These are phyloP conservation scores for Podarcis muralis DNA, from an alignment of 2,113 vertebrate species.

Conservation along the genomic window DNA sequence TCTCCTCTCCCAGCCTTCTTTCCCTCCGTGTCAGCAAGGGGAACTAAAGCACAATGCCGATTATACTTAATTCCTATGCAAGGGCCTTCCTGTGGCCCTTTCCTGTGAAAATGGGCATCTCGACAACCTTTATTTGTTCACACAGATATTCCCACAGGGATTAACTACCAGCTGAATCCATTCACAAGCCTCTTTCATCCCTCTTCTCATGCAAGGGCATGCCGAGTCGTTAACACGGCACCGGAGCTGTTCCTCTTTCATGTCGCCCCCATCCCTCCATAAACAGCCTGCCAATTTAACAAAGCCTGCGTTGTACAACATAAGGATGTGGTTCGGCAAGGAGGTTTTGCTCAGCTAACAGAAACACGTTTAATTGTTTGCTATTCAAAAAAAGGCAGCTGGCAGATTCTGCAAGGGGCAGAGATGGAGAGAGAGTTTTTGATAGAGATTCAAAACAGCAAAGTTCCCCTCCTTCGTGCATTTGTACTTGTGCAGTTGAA, in stretches of 20 bases:
- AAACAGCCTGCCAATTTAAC: background rate
- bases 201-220: background rate
- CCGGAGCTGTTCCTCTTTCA: background rate
- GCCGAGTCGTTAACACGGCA: background rate
- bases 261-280: background rate
- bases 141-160: background rate
- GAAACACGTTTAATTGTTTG: constrained; percentile 44
- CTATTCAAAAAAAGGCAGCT: constrained; percentile 23
- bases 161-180: background rate
- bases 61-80: accelerated
- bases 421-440: constrained; percentile 41
- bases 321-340: background rate
- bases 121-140: background rate
- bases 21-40: background rate
- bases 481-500: no score
- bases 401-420: constrained; percentile 40
- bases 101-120: accelerated
- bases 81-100: background rate
- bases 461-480: no score
- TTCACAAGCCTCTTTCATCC: background rate
- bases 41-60: background rate
- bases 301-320: background rate
- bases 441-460: background rate
- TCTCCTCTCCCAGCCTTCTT: accelerated
- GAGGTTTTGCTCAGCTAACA: constrained; percentile 23